phyloP scores from a whole-genome alignment of 2,797 vertebrate genomes.

The Menidia menidia region DNA sequence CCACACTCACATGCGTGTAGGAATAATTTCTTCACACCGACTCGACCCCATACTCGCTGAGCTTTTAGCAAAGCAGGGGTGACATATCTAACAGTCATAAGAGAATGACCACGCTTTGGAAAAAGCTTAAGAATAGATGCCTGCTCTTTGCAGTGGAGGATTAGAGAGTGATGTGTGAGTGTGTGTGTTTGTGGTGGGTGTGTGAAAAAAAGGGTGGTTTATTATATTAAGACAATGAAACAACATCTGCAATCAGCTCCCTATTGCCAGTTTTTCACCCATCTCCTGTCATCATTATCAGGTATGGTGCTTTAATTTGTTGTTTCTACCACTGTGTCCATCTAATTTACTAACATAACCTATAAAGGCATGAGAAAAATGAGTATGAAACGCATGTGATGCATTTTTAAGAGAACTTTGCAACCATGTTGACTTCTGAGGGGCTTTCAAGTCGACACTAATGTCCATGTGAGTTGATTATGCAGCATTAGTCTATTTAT shows the following conservation, averaged over 20 bases:
- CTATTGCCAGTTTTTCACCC: constrained; percentile 58
- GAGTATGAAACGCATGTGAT: constrained; percentile 43
- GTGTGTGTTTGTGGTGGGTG: constrained; percentile 10
- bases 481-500: constrained; percentile 72
- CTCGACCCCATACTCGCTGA: constrained; percentile 37
- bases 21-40: constrained; percentile 41
- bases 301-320: constrained; percentile 39
- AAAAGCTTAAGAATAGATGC: constrained; percentile 45
- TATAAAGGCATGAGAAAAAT: constrained; percentile 11
- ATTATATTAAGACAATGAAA: constrained; percentile 33
- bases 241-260: constrained; percentile 48
- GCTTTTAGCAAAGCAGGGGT: constrained; percentile 60
- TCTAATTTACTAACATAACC: constrained; percentile 23
- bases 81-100: constrained; percentile 47
- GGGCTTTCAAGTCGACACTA: constrained; percentile 60
- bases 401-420: constrained; percentile 58
- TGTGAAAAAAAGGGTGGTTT: constrained; percentile 18
- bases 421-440: constrained; percentile 43
- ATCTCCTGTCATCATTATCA: constrained; percentile 63
- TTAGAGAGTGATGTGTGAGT: not conserved
- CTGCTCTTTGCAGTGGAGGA: constrained; percentile 20
- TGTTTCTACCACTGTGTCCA: constrained; percentile 20
- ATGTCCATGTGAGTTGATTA: constrained; percentile 71
- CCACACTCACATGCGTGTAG: constrained; percentile 28
- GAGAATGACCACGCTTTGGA: constrained; percentile 51